Base-by-base conservation (phyloP, 2,797 vertebrate species). In the Lemur catta region DNA sequence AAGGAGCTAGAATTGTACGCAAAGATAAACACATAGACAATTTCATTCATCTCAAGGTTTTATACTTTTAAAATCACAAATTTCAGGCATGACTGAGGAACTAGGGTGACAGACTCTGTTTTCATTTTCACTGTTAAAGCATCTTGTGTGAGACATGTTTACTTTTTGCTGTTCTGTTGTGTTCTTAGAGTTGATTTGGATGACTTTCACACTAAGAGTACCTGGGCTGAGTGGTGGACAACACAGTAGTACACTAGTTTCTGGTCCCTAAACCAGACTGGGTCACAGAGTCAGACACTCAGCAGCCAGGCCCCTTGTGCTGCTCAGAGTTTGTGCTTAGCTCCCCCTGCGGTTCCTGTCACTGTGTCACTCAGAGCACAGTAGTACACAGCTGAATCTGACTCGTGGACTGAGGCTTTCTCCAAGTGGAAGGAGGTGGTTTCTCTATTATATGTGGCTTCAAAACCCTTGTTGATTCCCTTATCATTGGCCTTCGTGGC, bases 301-400 rank as follows among this genome's bases (percentile, higher is more conserved):
- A 46, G 48, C n/a, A 38, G 6, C 43, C 7, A 24, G 35, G 38
- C 33, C 13, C 28, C 28, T 28, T 11, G 0, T 57, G 20, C 17
- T 28, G 69, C 75, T 92, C 38, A 74, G 61, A 43, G 80, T 96
- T 96, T 94, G 55, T 7, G 81, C 41, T 76, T 81, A 38, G 81
- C 69, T 57, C 6, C 43, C 12, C 33, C 72, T 82, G 41, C 18
- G 26, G 74, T 24, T 30, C 71, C 78, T 72, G 12, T 81, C 93
- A 95, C 84, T 71, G 96, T 93, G 93, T 71, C 69, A 33, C 33
- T 4, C 87, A 69, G 14, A 55, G 33, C 92, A 50, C 95, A 96
- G 81, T 95, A 96, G 65, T 91, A 95, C 57, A 92, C 48, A 18
- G 93, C 96, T 0, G 91, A 95, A 38, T 97, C 93, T 43, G 89